Percentiles rank a stretch among this genome's conserved stretches.
These are phyloP conservation scores for Sisyra terminalis DNA, from an alignment of 2,888 invertebrate genomes.

Conservation along the genomic window DNA sequence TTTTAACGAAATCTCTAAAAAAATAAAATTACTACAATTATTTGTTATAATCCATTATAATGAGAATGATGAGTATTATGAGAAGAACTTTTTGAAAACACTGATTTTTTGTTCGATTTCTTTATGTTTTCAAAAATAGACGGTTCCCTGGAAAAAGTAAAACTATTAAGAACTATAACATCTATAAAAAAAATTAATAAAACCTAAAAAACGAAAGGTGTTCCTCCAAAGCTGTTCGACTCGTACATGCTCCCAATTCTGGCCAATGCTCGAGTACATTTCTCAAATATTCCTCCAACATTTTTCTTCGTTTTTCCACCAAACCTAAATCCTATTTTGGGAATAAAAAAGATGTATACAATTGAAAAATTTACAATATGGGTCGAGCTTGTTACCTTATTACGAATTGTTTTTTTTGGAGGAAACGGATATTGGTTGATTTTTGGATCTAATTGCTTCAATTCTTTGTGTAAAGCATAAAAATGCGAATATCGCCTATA, in stretches of 20 bases:
- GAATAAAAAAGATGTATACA: constrained; percentile 3
- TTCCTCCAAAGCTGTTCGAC: constrained; percentile 59
- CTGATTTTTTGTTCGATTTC: no score
- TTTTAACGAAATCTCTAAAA: no score
- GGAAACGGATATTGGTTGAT: constrained; percentile 80
- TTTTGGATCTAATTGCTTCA: constrained; percentile 67
- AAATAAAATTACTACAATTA: no score
- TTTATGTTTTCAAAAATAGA: no score
- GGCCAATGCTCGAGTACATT: constrained; percentile 67
- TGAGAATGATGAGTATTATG: no score
- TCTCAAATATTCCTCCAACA: constrained; percentile 75
- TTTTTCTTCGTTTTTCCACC: constrained; percentile 73
- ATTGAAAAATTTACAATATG: not conserved
- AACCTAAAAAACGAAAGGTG: constrained; percentile 81
- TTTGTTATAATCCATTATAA: no score
- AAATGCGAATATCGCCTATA: constrained; percentile 90
- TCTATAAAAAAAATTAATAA: no score
- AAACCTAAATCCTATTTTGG: constrained; percentile 51
- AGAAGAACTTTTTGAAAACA: no score
- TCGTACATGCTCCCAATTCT: constrained; percentile 58
- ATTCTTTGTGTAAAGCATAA: constrained; percentile 63
- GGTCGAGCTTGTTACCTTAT: constrained; percentile 43
- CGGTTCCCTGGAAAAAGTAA: no score
- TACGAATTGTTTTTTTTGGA: constrained; percentile 86
- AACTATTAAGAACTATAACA: no score